These are phyloP conservation scores for Misgurnus mizolepis DNA, from an alignment of 2,113 vertebrate species.

Conservation along the genomic window DNA sequence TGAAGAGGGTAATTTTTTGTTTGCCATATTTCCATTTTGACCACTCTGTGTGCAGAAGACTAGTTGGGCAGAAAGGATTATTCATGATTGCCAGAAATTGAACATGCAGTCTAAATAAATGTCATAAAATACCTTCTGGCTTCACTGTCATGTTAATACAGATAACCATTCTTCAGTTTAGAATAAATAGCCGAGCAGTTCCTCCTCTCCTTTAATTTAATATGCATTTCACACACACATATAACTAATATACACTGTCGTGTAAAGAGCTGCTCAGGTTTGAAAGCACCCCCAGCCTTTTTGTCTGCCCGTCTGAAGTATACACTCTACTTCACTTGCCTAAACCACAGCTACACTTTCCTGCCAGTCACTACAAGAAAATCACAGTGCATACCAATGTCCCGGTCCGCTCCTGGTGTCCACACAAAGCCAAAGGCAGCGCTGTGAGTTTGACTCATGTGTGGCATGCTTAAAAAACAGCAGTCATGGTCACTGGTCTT, in stretches of 20 bases:
- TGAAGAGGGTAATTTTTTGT: conserved; percentile 33
- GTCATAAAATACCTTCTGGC: conserved; percentile 22
- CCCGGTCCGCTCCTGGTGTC: conserved; percentile 24
- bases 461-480: conserved; percentile 36
- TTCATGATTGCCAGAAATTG: conserved; percentile 51
- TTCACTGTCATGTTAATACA: neutral
- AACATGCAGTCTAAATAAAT: conserved; percentile 47
- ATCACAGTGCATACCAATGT: conserved; percentile 19
- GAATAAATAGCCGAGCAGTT: conserved; percentile 2
- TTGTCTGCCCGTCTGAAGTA: neutral
- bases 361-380: conserved; percentile 2
- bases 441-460: conserved; percentile 22
- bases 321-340: neutral
- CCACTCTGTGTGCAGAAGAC: conserved; percentile 35
- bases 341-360: conserved; percentile 8
- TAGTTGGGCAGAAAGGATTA: conserved; percentile 46
- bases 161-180: conserved; percentile 13
- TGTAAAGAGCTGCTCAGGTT: neutral
- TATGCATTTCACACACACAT: neutral
- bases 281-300: neutral
- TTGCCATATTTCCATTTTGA: conserved; percentile 39
- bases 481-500: conserved; percentile 47
- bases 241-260: neutral
- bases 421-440: conserved; percentile 5
- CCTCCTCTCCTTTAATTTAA: neutral